Evolutionary conservation across 2,797 vertebrate genomes (phyloP).

Genomic region (Monodelphis domestica): DNA sequence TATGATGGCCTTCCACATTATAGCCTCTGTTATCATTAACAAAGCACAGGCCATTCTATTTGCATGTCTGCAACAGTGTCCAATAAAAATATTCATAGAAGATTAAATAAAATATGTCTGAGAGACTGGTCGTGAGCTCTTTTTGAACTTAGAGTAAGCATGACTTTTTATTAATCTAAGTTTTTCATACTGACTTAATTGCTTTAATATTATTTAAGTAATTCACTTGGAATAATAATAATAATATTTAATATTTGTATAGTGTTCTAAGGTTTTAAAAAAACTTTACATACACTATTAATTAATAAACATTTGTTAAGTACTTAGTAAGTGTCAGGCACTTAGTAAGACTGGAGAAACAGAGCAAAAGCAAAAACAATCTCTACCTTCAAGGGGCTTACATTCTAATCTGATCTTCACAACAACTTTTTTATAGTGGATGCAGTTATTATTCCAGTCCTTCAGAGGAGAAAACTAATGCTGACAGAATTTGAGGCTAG

Average conservation of each 20-base stretch:
- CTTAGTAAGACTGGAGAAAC: neutral
- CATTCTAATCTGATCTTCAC: neutral
- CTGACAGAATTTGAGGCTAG: neutral
- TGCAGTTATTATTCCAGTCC: neutral
- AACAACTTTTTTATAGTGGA: neutral
- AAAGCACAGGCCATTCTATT: conserved; percentile 61
- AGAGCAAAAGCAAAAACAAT: neutral
- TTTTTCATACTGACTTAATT: conserved; percentile 54
- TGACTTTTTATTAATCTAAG: conserved; percentile 49
- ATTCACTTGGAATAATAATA: conserved; percentile 34
- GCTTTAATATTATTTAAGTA: conserved; percentile 59
- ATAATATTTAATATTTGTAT: neutral
- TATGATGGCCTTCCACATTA: conserved; percentile 54
- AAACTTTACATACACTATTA: neutral
- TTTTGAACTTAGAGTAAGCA: conserved; percentile 63
- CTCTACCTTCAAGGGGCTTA: neutral
- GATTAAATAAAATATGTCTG: conserved; percentile 65
- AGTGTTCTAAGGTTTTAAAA: neutral
- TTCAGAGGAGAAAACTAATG: neutral
- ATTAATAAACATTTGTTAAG: neutral
- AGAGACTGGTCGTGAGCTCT: conserved; percentile 56
- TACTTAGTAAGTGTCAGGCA: neutral
- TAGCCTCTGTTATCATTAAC: conserved; percentile 60
- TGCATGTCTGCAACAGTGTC: conserved; percentile 53
- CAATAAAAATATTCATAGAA: conserved; percentile 60